Evolutionary conservation across 2,888 invertebrate species (phyloP).

Genomic region (Alviniconcha strummeri): DNA sequence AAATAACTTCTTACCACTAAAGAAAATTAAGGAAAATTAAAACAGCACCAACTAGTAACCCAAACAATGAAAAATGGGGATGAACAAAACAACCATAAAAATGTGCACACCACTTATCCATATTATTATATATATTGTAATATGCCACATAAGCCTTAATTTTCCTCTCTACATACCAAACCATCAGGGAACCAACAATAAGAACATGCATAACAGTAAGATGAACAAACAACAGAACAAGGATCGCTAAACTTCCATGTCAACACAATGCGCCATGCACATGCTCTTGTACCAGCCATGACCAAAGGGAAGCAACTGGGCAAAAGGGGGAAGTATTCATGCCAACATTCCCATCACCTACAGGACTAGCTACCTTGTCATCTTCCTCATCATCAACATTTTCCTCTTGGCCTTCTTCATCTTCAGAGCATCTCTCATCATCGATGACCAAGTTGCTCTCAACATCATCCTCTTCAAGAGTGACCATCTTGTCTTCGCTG

Average conservation of each 20-base stretch:
- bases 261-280: slow-evolving; percentile 32
- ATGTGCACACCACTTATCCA: too few species aligned
- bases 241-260: not conserved
- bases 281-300: slow-evolving; percentile 25
- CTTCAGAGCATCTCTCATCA: slow-evolving; percentile 18
- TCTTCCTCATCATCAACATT: slow-evolving; percentile 19
- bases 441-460: slow-evolving; percentile 29
- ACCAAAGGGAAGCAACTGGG: slow-evolving; percentile 29
- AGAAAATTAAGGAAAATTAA: too few species aligned
- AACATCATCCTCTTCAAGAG: slow-evolving; percentile 18
- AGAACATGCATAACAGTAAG: not conserved
- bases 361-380: slow-evolving; percentile 31
- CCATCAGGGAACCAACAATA: not conserved
- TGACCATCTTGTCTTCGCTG: slow-evolving; percentile 15
- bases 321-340: slow-evolving; percentile 26
- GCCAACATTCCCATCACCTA: slow-evolving; percentile 31
- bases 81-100: too few species aligned
- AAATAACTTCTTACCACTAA: too few species aligned
- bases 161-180: not conserved
- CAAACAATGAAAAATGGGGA: too few species aligned
- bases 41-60: too few species aligned
- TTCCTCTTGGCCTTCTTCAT: slow-evolving; percentile 17
- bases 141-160: too few species aligned
- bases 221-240: slow-evolving; percentile 21
- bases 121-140: too few species aligned